Evolutionary conservation across 2,888 invertebrate species (phyloP), one percentile per base, ranked within the genome.

Genomic region (Gortyna flavago): DNA sequence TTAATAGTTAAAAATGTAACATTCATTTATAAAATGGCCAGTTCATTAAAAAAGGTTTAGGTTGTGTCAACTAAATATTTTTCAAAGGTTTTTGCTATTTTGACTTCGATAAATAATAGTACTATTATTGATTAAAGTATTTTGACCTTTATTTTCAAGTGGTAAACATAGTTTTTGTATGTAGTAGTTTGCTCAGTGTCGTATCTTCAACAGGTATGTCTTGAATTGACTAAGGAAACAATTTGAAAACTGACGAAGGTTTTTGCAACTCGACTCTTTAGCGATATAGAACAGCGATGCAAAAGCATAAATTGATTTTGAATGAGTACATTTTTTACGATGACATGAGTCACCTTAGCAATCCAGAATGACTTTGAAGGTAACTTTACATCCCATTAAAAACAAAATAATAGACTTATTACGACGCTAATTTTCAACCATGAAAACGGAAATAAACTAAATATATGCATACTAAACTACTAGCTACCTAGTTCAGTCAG

Each of bases 401-500:
- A 44, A 44, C 25, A 13, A 18, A 48, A 21, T 48, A 44, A 75
- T n/a, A 8, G 16, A 32, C 18, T 5, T 18, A 11, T 54, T 74
- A n/a, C 8, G 13, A 57, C 6, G 32, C 32, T 6, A 6, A 2
- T 18, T n/a, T 57, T 75, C 32, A 41, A n/a, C n/a, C 8, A 13
- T 41, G 18, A n/a, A 74, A 13, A 18, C 32, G 74, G 32, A 57
- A 57, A 41, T 4, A 18, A 18, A 41, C 8, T 6, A 61, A 35
- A 38, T 18, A 29, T 18, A n/a, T 11, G 0, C 21, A 25, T 41
- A 16, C 3, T 11, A 25, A 75, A 75, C 18, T 1, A 44, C n/a
- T 75, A 25, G 6, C 38, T 75, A 25, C 4, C 38, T 29, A 54
- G 16, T 51, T 32, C 2, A 61, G 59, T 41, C 51, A 51, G 83